Base-by-base conservation (phyloP, 2,113 vertebrate genomes). In the Dasyornis broadbenti region DNA sequence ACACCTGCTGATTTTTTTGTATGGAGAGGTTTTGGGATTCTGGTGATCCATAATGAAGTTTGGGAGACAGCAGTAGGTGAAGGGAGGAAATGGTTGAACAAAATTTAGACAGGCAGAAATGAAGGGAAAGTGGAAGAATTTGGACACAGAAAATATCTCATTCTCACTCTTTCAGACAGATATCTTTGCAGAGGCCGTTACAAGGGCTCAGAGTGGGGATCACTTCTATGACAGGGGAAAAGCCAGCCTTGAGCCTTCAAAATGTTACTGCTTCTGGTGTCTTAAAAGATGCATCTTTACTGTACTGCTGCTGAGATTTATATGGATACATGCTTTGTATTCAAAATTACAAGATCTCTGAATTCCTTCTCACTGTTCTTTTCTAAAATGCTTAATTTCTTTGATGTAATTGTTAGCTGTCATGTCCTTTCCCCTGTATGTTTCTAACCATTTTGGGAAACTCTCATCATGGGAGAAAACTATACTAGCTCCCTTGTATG, bases 71-170 rank as follows among this genome's bases (percentile, higher is more conserved):
- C 8, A 15, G 44, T 6, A 56, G 37, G 30, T 33, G 42, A 49
- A 4, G 3, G 33, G 44, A 66, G 49, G 39, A 59, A 75, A 21
- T 24, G 9, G 9, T 9, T 65, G 44, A 52, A 37, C 9, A 3
- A 37, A 49, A 22, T 39, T 66, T 30, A 75, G 61, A 10, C 20
- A 60, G 52, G 37, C 39, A 22, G 31, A 73, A 71, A 10, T 13
- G 23, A 89, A 49, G 47, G 45, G 33, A 27, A n/a, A 15, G 18
- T 10, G 12, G 31, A 79, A 82, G 60, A 72, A 47, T 20, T 24
- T 1, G 1, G 31, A 22, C 12, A 27, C 6, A 10, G 16, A 39
- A 59, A 68, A 26, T 8, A 16, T 2, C 11, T 69, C 15, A 3
- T 54, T 71, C 37, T 45, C 33, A 9, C 9, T 14, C 3, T 42